Conservation (phyloP, 2,888 invertebrate genomes). For the Morpho achilles region DNA sequence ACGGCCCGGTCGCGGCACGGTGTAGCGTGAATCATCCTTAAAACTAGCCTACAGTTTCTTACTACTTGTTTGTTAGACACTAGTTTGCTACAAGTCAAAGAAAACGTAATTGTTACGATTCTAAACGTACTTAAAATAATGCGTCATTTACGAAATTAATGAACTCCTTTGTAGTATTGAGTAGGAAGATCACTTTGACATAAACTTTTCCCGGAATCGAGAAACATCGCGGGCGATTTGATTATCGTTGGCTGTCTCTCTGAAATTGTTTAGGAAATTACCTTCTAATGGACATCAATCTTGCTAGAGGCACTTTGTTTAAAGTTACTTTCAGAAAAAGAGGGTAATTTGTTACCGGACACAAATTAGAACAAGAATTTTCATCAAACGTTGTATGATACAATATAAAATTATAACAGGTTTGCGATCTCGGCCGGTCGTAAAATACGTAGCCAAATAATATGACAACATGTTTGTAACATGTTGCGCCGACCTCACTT, state of each 20-base stretch:
- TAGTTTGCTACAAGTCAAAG: no score
- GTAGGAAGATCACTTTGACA: slow-evolving; percentile 3
- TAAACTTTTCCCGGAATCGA: slow-evolving; percentile 4
- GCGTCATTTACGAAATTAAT: neutral
- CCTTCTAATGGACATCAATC: slow-evolving; percentile 61
- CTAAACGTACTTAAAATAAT: no score
- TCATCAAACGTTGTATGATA: slow-evolving; percentile 24
- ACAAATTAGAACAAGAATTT: slow-evolving; percentile 56
- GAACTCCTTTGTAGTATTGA: slow-evolving; percentile 6
- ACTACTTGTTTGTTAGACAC: no score
- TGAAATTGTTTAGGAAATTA: slow-evolving; percentile 52
- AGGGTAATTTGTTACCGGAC: slow-evolving; percentile 56
- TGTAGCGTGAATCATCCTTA: no score
- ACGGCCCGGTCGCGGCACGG: no score
- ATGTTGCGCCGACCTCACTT: no score
- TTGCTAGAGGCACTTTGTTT: slow-evolving; percentile 48
- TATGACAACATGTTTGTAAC: no score
- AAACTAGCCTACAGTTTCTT: no score
- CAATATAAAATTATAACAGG: no score
- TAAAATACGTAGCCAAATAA: no score
- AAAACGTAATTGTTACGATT: no score
- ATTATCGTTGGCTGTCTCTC: slow-evolving; percentile 23
- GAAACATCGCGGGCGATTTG: slow-evolving; percentile 22
- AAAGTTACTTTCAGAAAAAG: slow-evolving; percentile 50
- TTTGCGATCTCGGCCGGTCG: no score